Base-by-base conservation (phyloP, 2,888 invertebrate species). In the Mimachlamys varia region DNA sequence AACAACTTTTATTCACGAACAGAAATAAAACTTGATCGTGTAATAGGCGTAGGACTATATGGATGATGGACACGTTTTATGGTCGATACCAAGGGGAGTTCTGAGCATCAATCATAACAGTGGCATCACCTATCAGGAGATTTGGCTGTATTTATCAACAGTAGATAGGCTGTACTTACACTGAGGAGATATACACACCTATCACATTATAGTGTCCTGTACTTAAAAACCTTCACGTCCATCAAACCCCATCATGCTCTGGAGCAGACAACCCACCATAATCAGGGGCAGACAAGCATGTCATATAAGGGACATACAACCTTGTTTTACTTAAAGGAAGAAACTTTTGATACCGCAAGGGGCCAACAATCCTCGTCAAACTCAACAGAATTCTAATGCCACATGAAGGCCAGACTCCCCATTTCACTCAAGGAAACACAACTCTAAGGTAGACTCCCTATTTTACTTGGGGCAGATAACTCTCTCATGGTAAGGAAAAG, bases 121-220 rank as follows among this genome's bases (percentile, higher is more conserved):
- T 76, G 76, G 76, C 76, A 76, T 27, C 76, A 76, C 27, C 13
- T 76, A 76, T 76, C 76, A 76, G 33, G 33, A 33, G 76, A 76
- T 76, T 76, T 76, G 76, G 76, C 5, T 76, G 76, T 76, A 76
- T 76, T 76, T 76, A 76, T 76, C 76, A 76, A 76, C 76, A 33
- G 76, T 76, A 76, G 76, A 76, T 76, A 76, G 76, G 13, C 76
- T 27, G 12, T 22, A 76, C 76, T 76, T 76, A 76, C 62, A 62
- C 62, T 62, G n/a, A n/a, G n/a, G 58, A 76, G 27, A 76, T 76
- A 76, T 33, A 76, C 12, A 76, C 3, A 27, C 33, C 53, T 53
- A 5, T 33, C 19, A 76, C 13, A 12, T 76, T 76, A 33, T 27
- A 27, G 76, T 33, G 22, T 58, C 19, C 0, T 58, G 58, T 76